Evolutionary conservation across 2,888 invertebrate genomes (phyloP).

Genomic region (Hyposoter didymator): DNA sequence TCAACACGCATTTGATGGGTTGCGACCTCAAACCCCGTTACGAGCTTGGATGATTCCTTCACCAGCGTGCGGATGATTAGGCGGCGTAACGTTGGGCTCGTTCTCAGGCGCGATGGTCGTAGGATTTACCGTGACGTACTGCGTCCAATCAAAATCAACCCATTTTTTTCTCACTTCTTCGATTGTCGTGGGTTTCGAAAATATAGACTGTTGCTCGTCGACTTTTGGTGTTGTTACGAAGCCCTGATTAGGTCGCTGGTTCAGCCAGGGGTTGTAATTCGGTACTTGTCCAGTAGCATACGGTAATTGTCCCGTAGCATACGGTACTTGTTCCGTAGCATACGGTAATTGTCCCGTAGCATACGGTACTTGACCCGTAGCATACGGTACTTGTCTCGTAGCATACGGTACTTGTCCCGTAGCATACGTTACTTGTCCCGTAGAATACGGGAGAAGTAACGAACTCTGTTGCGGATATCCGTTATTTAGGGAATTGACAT

Average conservation of each 20-base stretch:
- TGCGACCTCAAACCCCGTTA: not conserved
- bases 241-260: not conserved
- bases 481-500: slow-evolving; percentile 24
- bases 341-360: slow-evolving; percentile 10
- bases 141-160: slow-evolving; percentile 64
- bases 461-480: slow-evolving; percentile 17
- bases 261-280: not conserved
- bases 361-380: too few species aligned
- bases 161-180: slow-evolving; percentile 36
- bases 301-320: too few species aligned
- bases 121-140: slow-evolving; percentile 54
- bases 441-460: slow-evolving; percentile 5
- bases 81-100: not conserved
- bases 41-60: slow-evolving; percentile 56
- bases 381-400: slow-evolving; percentile 15
- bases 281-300: slow-evolving; percentile 17
- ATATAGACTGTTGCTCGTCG: not conserved
- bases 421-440: slow-evolving; percentile 14
- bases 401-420: slow-evolving; percentile 13
- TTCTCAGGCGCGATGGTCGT: not conserved
- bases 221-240: not conserved
- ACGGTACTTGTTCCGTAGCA: slow-evolving; percentile 15
- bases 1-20: not conserved
- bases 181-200: not conserved
- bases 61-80: slow-evolving; percentile 15